A percentile compares a stretch with the other conserved stretches of the same genome.
phyloP scores from a whole-genome alignment of 2,888 invertebrate species.

The Nymphalis polychloros region DNA sequence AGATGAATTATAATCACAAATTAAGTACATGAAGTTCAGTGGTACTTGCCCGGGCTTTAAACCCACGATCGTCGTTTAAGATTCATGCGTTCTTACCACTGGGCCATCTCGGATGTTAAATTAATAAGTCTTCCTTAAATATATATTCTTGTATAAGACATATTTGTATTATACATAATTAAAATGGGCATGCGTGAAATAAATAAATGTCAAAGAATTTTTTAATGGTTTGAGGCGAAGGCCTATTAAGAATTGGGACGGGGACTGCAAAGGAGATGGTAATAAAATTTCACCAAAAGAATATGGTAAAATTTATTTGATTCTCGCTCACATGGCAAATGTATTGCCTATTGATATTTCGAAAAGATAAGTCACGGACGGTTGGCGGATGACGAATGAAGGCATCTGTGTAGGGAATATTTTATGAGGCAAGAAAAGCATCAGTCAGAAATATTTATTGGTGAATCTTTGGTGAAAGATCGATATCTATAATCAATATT shows the following conservation, averaged over 20 bases:
- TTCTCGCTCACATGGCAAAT: conserved; percentile 37
- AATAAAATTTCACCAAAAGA: conserved; percentile 42
- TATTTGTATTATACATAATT: background rate
- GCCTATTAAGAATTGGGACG: conserved; percentile 32
- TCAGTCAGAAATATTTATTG: conserved; percentile 4
- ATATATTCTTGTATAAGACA: no score
- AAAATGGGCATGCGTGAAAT: conserved; percentile 18
- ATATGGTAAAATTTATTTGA: conserved; percentile 43
- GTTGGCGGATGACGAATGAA: conserved; percentile 33
- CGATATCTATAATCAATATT: no score
- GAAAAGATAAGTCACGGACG: conserved; percentile 34
- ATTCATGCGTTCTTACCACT: no score
- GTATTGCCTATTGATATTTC: conserved; percentile 43
- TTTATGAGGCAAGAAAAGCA: conserved; percentile 11
- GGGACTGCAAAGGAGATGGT: conserved; percentile 28
- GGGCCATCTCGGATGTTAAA: no score
- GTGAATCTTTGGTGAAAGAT: no score
- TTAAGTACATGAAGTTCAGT: no score
- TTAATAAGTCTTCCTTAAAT: no score
- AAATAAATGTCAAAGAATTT: conserved; percentile 26
- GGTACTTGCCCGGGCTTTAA: no score
- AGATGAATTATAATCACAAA: no score
- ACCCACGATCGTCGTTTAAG: no score
- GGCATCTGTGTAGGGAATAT: conserved; percentile 24
- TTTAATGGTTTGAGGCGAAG: conserved; percentile 26